These are phyloP conservation scores for Geococcyx californianus DNA, from an alignment of 2,113 vertebrate species.

Conservation along the genomic window DNA sequence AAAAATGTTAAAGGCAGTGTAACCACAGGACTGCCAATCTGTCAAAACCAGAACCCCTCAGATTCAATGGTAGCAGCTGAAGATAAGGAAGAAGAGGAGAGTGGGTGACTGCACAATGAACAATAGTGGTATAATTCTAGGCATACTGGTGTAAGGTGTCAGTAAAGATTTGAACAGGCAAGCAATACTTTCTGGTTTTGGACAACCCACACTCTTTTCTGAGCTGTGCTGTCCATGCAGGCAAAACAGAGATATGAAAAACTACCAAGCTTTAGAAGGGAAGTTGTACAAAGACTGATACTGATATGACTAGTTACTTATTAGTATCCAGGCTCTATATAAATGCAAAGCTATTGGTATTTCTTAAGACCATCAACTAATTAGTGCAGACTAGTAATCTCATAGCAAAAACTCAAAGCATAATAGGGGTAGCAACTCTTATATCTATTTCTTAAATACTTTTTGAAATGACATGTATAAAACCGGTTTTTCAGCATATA, in stretches of 20 bases:
- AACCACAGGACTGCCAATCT: not conserved
- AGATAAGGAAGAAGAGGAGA: not conserved
- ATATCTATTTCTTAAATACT: conserved; percentile 46
- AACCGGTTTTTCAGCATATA: conserved; percentile 63
- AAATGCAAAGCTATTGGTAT: not conserved
- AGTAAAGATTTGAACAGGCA: not conserved
- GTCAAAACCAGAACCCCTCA: not conserved
- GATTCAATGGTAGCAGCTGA: not conserved
- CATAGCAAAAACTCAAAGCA: not conserved
- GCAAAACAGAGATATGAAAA: not conserved
- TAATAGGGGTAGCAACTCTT: not conserved
- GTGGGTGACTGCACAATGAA: not conserved
- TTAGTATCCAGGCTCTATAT: not conserved
- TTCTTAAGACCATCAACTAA: not conserved
- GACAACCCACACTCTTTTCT: not conserved
- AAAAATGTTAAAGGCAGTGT: not conserved
- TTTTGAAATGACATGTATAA: conserved; percentile 29
- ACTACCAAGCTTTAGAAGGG: not conserved
- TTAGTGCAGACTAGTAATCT: not conserved
- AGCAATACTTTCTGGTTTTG: not conserved
- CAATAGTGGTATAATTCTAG: not conserved
- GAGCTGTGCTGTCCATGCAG: not conserved
- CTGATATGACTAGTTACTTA: not conserved
- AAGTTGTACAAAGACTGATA: not conserved
- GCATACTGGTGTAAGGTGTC: not conserved